Base-by-base conservation (phyloP, 1,140 invertebrate species). In the Aplysia californica region DNA sequence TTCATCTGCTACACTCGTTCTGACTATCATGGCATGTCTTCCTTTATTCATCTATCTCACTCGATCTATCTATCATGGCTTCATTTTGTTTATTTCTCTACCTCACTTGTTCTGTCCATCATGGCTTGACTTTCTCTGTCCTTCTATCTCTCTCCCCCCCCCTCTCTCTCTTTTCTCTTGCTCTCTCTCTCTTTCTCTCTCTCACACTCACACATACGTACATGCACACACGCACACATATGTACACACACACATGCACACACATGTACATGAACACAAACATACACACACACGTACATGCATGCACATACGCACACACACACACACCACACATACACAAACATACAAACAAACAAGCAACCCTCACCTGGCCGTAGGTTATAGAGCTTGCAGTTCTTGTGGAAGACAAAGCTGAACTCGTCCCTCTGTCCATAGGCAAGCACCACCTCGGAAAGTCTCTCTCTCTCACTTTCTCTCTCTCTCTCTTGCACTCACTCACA, bases 381-480 rank as follows among this genome's bases (percentile, higher is more conserved):
- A 33, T 29, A 66, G 6, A 33, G 64, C 31, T 31, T 5, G 33
- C 38, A 61, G 58, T 91, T 94, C 94, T 83, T 94, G 92, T 86
- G 83, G 81, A 98, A 95, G 5, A 99, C 92, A 91, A 99, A 99
- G 68, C 96, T 98, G 87, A 96, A 99, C 88, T 99, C 97, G 89
- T 99, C 97, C 91, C 97, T 98, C 89, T 99, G 96, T 20, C 97
- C 97, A 90, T 95, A 99, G 4, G 93, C 93, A 44, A 99, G 80
- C 26, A 94, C 90, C 74, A 98, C 93, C 80, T 98, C 96, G 82
- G 94, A 93, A 76, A 96, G n/a, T n/a, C n/a, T n/a, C n/a, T n/a
- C n/a, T n/a, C n/a, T n/a, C n/a, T n/a, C n/a, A n/a, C n/a, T n/a
- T n/a, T n/a, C n/a, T n/a, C n/a, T n/a, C n/a, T n/a, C n/a, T n/a